Conservation (phyloP, 2,113 vertebrate species). For the Platycercus adscitus region DNA sequence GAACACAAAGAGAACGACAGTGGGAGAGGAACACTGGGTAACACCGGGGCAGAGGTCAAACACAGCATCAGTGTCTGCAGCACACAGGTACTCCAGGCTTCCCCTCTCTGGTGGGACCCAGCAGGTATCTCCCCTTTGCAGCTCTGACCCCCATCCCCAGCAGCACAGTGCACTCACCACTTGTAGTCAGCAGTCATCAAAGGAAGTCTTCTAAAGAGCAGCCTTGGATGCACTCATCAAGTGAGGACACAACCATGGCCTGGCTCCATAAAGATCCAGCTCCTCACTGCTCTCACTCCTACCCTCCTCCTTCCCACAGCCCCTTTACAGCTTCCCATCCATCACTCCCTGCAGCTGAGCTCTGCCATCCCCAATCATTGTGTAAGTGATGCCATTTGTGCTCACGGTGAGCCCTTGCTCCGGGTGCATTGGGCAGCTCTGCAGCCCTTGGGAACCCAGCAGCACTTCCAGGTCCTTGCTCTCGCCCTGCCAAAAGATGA, state of each 20-base stretch:
- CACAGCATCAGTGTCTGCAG: background rate
- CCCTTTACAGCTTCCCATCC: background rate
- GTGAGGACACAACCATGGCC: background rate
- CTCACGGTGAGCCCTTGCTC: background rate
- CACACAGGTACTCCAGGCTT: background rate
- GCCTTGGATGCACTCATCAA: background rate
- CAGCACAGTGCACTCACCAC: accelerated
- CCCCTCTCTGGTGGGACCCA: background rate
- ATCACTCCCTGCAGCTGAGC: background rate
- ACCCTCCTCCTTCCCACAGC: accelerated
- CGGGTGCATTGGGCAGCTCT: background rate
- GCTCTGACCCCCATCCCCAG: background rate
- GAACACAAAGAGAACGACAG: background rate
- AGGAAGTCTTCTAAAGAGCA: background rate
- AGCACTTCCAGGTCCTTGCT: background rate
- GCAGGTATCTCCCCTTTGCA: background rate
- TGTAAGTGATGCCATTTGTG: background rate
- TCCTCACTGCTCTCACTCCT: background rate
- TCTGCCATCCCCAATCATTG: background rate
- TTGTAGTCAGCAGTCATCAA: background rate
- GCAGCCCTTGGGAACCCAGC: background rate
- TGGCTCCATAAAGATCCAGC: accelerated
- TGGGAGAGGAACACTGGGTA: background rate
- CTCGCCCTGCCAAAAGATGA: background rate
- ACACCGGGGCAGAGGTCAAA: background rate